Percentiles rank a stretch among this genome's conserved stretches.
phyloP scores from a whole-genome alignment of 2,888 invertebrate genomes.

The Apotomis turbidana region DNA sequence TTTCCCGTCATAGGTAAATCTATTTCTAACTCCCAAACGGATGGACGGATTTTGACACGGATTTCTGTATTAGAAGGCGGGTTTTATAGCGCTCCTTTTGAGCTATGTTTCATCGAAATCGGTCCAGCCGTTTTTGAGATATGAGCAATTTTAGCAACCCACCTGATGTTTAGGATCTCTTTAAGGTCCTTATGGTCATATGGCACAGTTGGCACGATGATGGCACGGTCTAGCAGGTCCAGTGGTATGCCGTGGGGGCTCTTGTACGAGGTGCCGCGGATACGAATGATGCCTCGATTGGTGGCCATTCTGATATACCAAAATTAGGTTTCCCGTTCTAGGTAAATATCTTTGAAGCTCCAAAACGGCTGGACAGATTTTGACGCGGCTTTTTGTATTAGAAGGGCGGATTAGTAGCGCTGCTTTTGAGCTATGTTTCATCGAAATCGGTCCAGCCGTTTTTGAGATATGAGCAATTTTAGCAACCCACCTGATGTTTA shows the following conservation, averaged over 20 bases:
- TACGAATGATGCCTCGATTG: constrained; percentile 93
- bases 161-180: constrained; percentile 95
- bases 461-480: no score
- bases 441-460: background rate
- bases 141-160: constrained; percentile 19
- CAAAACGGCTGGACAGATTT: background rate
- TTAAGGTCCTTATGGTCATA: constrained; percentile 95
- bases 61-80: background rate
- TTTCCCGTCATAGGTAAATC: background rate
- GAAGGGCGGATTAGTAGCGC: background rate
- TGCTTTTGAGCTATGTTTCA: background rate
- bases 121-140: background rate
- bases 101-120: background rate
- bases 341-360: no score
- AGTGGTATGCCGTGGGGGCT: constrained; percentile 99
- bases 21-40: background rate
- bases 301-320: no score
- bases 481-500: no score
- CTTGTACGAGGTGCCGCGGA: constrained; percentile 96
- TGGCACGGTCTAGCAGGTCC: constrained; percentile 97
- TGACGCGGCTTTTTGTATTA: background rate
- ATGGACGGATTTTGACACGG: background rate
- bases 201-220: constrained; percentile 95
- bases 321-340: no score
- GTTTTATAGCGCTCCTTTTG: background rate